A percentile compares a stretch with the other conserved stretches of the same genome.
Evolutionary conservation across 1,140 invertebrate genomes (phyloP).

Genomic region (Magallana gigas): DNA sequence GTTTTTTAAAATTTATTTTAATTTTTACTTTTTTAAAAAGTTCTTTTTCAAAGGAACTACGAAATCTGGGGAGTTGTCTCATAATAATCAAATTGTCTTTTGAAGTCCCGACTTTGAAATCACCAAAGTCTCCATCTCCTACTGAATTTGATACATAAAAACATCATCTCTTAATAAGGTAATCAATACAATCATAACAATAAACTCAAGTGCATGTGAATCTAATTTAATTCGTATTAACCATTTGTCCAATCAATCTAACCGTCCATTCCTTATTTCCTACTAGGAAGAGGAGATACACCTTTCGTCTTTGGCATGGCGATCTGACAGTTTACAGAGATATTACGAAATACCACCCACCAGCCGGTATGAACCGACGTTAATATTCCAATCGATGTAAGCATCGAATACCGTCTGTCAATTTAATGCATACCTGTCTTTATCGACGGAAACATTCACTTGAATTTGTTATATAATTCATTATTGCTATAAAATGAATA

Average conservation of each 20-base stretch:
- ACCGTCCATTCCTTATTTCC: background rate
- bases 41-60: too few relatives aligned
- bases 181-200: too few relatives aligned
- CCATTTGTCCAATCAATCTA: background rate
- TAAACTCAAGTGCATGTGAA: too few relatives aligned
- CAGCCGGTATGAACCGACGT: background rate
- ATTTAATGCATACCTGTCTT: background rate
- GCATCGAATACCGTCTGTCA: background rate
- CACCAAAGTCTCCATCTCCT: too few relatives aligned
- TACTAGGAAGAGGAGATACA: background rate
- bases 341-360: conserved; percentile 2
- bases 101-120: too few relatives aligned
- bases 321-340: background rate
- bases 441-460: background rate
- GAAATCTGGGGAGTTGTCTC: too few relatives aligned
- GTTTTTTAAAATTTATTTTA: too few relatives aligned
- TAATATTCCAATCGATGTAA: background rate
- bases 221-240: too few relatives aligned
- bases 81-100: too few relatives aligned
- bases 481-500: background rate
- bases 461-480: background rate
- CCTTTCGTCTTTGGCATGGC: background rate
- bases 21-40: too few relatives aligned
- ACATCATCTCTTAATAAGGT: too few relatives aligned
- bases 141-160: too few relatives aligned